Base-by-base conservation (phyloP, 2,113 vertebrate genomes). In the Oncorhynchus clarkii region DNA sequence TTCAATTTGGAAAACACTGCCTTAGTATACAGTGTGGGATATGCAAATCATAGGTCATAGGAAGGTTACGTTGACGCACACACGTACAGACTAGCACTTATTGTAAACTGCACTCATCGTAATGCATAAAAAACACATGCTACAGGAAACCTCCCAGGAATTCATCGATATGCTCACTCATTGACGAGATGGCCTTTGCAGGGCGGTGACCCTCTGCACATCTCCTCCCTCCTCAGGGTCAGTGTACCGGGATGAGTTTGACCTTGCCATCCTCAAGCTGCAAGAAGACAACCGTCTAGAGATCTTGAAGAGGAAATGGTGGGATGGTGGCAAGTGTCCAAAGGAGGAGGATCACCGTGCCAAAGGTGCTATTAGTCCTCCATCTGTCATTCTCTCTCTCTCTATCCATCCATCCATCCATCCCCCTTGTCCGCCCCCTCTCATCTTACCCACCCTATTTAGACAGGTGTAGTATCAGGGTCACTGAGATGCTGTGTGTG, bases 211-310 rank as follows among this genome's bases (percentile, higher is more conserved):
- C n/a, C 60, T 49, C 39, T 70, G 8, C 3, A 18, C n/a, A 16
- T 39, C 67, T 45, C 67, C 7, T 69, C 34, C 31, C 8, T n/a
- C 67, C 9, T 48, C 34, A 99, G 98, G 97, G 74, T 98, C 98
- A 0, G 91, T 95, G 78, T 99, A 98, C 85, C 94, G 97, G 0
- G 97, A 99, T 0, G 98, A 99, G 88, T 98, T 99, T 71, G 98
- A 99, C 91, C 92, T 99, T 87, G 97, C 98, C 88, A 99, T 99
- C 80, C 97, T 99, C 26, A 97, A 96, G 87, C 85, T 99, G 71
- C 98, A 99, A 87, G 98, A 99, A 88, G 98, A 97, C 91, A 99
- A 99, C 90, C 96, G 96, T 27, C 87, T 99, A 78, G 98, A 99
- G 69, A 98, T 99, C 82, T 92, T 99, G 49, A 99, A 99, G 87